Percentiles rank a stretch among this genome's conserved stretches.
phyloP scores from a whole-genome alignment of 2,113 vertebrate species.

The Hemibagrus wyckioides region DNA sequence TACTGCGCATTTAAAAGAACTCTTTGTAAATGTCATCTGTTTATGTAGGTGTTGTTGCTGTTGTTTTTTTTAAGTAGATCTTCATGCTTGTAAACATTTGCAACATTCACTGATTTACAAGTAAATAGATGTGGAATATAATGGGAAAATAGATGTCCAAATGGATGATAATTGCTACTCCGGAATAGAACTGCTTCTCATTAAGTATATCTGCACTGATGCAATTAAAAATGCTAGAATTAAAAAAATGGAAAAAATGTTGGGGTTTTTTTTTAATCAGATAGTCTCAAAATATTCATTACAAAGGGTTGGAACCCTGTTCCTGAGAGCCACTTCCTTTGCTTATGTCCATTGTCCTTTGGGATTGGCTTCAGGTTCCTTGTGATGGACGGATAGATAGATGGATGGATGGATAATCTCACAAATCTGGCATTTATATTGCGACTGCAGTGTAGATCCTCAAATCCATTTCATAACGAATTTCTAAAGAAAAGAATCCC shows the following conservation, averaged over 20 bases:
- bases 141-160: neutral
- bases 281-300: neutral
- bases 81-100: neutral
- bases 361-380: too few species aligned
- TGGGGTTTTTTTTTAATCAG: neutral
- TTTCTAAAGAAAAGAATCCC: neutral
- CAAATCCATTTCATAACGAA: slow-evolving; percentile 1
- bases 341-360: too few species aligned
- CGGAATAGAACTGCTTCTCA: neutral
- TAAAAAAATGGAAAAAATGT: neutral
- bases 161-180: neutral
- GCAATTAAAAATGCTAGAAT: neutral
- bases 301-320: too few species aligned
- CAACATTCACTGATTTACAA: neutral
- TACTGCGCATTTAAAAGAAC: neutral
- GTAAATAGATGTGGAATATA: neutral
- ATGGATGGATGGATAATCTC: too few species aligned
- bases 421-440: neutral
- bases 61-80: neutral
- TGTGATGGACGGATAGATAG: too few species aligned
- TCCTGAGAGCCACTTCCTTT: too few species aligned
- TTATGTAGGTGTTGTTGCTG: neutral
- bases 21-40: slow-evolving; percentile 9
- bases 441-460: neutral
- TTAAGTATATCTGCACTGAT: neutral